These are phyloP conservation scores for Sphyrna mokarran DNA, from an alignment of 2,113 vertebrate species.

Conservation along the genomic window DNA sequence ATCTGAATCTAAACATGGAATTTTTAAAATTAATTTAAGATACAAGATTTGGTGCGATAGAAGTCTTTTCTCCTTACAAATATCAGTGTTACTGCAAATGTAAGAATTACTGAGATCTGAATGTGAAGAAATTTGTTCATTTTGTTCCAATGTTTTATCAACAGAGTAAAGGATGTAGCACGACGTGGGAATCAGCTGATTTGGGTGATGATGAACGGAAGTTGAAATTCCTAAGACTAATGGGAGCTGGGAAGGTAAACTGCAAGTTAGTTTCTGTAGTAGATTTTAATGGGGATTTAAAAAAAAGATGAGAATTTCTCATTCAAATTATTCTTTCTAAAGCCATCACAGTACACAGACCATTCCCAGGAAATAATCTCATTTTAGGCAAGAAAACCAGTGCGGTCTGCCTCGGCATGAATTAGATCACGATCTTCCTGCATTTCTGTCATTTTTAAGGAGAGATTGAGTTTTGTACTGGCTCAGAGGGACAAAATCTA, in stretches of 20 bases:
- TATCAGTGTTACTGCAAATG: background rate
- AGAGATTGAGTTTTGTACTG: too few species aligned
- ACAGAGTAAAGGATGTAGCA: conserved; percentile 56
- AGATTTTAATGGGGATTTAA: background rate
- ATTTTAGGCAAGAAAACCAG: too few species aligned
- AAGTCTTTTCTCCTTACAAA: background rate
- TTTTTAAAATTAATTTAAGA: background rate
- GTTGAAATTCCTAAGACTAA: conserved; percentile 69
- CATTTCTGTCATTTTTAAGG: too few species aligned
- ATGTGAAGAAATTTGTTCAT: background rate
- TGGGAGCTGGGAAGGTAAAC: conserved; percentile 69
- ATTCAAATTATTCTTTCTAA: background rate
- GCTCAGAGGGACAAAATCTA: too few species aligned
- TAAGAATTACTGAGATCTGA: background rate
- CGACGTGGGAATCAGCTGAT: conserved; percentile 79
- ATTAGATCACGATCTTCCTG: too few species aligned
- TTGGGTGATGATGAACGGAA: conserved; percentile 74
- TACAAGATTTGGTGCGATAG: background rate
- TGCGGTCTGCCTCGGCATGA: too few species aligned
- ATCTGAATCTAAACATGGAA: background rate
- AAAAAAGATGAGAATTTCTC: background rate
- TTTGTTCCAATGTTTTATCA: background rate
- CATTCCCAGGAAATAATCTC: too few species aligned
- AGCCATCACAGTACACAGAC: background rate
- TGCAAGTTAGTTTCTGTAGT: background rate